Base-by-base conservation (phyloP, 2,113 vertebrate species). In the Microcebus lehilahytsara region DNA sequence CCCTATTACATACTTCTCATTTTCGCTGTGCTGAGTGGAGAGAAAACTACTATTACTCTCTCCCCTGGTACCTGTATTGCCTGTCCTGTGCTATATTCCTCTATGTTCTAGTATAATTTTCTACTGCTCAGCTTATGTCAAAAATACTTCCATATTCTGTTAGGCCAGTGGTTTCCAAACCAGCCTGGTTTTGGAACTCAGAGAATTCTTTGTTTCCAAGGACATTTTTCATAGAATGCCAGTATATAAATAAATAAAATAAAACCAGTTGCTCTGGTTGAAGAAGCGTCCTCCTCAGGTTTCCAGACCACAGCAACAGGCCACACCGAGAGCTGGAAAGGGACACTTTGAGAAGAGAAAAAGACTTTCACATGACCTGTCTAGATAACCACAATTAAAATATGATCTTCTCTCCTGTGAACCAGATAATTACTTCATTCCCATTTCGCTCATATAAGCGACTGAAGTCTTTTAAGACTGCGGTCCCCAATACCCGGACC, bases 111-210 rank as follows among this genome's bases (percentile, higher is more conserved):
- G 13, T 60, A 51, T 49, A 34, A 72, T 94, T 87, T 81, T 66
- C 81, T 91, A 40, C 42, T 42, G 9, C 56, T 92, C 27, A 6
- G 14, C 42, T 75, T 75, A 95, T 67, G 86, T 83, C 87, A 51
- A 84, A 96, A 96, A 84, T 69, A 51, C 23, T 40, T 89, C 85
- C n/a, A n/a, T n/a, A n/a, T n/a, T 69, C 72, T 78, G 60, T 62
- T 71, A 96, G 27, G 67, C 11, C 19, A 78, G 32, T 19, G 62
- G 34, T 93, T 95, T 92, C 88, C 85, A 49, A 77, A 32, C 14
- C 13, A 49, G 14, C 74, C 74, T 32, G 27, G 42, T 77, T 49
- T 30, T 30, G 74, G 42, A 20, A 49, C 42, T 32, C 25, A 32
- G 74, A 32, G 42, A 77, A 49, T 49, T 49, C 69, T 77, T 77